Base-by-base conservation (phyloP, 2,797 vertebrate species). In the Melanotaenia maccullochi region DNA sequence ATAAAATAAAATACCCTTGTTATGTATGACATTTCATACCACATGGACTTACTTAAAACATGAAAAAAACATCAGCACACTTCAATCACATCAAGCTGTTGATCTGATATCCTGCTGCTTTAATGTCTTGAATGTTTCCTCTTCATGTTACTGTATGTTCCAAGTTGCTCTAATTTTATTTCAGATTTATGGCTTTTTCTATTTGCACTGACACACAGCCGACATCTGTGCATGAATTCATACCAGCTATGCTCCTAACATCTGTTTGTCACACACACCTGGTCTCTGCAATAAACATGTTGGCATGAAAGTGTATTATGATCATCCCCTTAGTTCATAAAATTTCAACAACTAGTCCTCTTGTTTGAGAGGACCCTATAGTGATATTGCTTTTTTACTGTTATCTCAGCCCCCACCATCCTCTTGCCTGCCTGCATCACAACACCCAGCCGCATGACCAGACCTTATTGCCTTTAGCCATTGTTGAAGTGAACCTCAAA, bases 381-480 rank as follows among this genome's bases (percentile, higher is more conserved):
- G 73, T 60, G n/a, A 60, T 60, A 30, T 60, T 24, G 33, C 33
- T 40, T 42, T 59, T n/a, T 25, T 71, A 16, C 36, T 58, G 16
- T 75, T 59, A 59, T 68, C 81, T 68, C 36, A 42, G n/a, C 60
- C 68, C 56, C 35, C 1, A 16, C 47, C 38, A 5, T 36, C 0
- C 28, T 62, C 30, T 42, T n/a, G 11, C 36, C 59, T 38, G n/a
- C 9, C 49, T 62, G 44, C 60, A 68, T 68, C 55, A 68, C 75
- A 74, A 49, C 64, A 30, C 35, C 54, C 22, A 58, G 36, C 44
- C 90, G 65, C 85, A 87, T 89, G 88, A 92, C 74, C 66, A 32
- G 25, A 75, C 36, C 61, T 5, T 66, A 78, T 79, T 60, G 78
- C 83, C 83, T 86, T 67, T 72, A 75, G 79, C 65, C 54, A 49